These are phyloP conservation scores for Pangasius larnaudii DNA, from an alignment of 2,797 vertebrate species.

Conservation along the genomic window DNA sequence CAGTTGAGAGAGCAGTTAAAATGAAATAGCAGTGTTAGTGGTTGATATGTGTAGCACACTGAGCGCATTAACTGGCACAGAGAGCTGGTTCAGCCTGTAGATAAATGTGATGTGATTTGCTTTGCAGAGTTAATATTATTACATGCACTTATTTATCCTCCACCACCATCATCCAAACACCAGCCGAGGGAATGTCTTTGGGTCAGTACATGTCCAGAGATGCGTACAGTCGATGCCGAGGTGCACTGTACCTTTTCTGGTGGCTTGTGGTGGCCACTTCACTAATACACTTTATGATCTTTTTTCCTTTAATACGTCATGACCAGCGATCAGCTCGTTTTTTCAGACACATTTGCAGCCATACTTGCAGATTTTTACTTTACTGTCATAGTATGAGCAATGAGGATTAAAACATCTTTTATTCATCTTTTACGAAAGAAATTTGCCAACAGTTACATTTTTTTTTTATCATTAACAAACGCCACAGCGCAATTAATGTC, in stretches of 20 bases:
- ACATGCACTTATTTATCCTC: background rate
- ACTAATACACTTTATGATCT: background rate
- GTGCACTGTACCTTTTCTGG: background rate
- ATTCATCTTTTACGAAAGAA: background rate
- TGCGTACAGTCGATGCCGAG: background rate
- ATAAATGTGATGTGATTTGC: constrained; percentile 8
- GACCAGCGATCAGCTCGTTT: background rate
- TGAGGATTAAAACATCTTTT: background rate
- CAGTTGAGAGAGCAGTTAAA: background rate
- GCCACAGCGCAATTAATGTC: background rate
- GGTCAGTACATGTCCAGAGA: background rate
- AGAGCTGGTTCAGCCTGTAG: background rate
- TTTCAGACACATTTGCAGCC: background rate
- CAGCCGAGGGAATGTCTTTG: background rate
- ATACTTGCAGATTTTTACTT: background rate
- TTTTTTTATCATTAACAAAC: background rate
- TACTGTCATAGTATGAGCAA: background rate
- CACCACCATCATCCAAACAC: background rate
- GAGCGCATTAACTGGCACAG: constrained; percentile 14
- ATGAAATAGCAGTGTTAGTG: background rate
- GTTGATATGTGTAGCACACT: background rate
- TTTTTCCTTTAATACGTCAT: background rate
- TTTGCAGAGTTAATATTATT: constrained; percentile 5
- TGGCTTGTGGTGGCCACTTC: background rate
- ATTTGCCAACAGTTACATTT: background rate